These are phyloP conservation scores for Plutomurus gul DNA, from an alignment of 1,140 invertebrate genomes.

Conservation along the genomic window DNA sequence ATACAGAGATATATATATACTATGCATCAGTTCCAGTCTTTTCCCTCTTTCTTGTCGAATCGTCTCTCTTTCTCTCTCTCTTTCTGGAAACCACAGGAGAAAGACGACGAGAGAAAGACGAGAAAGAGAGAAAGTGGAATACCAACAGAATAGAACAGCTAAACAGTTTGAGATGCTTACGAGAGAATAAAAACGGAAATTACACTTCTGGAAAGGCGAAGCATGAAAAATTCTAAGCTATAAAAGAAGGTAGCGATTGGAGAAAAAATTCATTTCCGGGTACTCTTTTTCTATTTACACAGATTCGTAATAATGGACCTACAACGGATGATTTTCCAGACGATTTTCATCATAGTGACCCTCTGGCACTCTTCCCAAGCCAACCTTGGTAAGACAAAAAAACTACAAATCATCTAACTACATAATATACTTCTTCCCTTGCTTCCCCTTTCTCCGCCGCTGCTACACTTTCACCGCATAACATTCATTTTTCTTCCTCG, in stretches of 20 bases:
- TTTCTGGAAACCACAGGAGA: too few relatives aligned
- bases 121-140: background rate
- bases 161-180: background rate
- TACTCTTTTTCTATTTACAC: constrained; percentile 35
- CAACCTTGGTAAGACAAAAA: constrained; percentile 38
- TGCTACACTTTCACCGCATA: constrained; percentile 7
- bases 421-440: constrained; percentile 14
- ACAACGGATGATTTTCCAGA: constrained; percentile 35
- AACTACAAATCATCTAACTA: constrained; percentile 23
- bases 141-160: background rate
- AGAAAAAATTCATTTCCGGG: constrained; percentile 42
- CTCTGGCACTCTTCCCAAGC: constrained; percentile 43
- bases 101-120: background rate
- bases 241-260: constrained; percentile 24
- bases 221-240: constrained; percentile 4
- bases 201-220: constrained; percentile 10
- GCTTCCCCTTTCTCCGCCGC: background rate
- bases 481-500: constrained; percentile 9
- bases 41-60: background rate
- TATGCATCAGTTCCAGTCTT: constrained; percentile 17
- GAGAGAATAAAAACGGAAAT: constrained; percentile 41
- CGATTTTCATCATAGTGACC: constrained; percentile 40
- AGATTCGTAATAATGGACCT: constrained; percentile 37
- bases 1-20: background rate
- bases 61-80: too few relatives aligned